Conservation (phyloP, 2,113 vertebrate species). For the Puntigrus tetrazona region DNA sequence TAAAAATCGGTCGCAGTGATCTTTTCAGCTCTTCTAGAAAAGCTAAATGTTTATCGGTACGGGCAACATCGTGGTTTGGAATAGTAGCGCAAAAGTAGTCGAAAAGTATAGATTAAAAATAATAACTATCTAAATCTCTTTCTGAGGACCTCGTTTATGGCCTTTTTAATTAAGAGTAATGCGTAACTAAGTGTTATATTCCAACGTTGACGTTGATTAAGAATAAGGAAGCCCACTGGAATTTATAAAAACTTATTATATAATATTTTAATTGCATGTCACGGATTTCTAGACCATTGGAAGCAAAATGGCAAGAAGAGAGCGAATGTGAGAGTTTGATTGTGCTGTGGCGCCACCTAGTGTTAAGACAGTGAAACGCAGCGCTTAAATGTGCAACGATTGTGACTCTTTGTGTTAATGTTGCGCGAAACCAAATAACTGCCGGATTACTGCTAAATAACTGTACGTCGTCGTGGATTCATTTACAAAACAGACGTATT, state of each 20-base stretch:
- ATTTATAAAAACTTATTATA: not conserved
- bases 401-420: too few species aligned
- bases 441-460: too few species aligned
- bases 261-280: not conserved
- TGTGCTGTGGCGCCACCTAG: constrained; percentile 24
- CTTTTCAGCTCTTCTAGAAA: not conserved
- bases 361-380: constrained; percentile 13
- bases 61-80: not conserved
- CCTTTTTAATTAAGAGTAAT: not conserved
- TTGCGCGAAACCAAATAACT: too few species aligned
- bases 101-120: not conserved
- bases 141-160: not conserved
- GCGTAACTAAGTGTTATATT: not conserved
- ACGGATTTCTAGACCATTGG: not conserved
- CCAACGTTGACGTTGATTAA: not conserved
- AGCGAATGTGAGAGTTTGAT: not conserved
- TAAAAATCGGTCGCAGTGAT: not conserved
- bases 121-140: not conserved
- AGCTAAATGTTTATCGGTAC: not conserved
- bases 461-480: too few species aligned
- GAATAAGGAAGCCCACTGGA: not conserved
- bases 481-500: too few species aligned
- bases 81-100: not conserved
- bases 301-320: not conserved
- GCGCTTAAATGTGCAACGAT: not conserved